Conservation (phyloP, 2,797 vertebrate genomes). For the Loris lydekkerianus region DNA sequence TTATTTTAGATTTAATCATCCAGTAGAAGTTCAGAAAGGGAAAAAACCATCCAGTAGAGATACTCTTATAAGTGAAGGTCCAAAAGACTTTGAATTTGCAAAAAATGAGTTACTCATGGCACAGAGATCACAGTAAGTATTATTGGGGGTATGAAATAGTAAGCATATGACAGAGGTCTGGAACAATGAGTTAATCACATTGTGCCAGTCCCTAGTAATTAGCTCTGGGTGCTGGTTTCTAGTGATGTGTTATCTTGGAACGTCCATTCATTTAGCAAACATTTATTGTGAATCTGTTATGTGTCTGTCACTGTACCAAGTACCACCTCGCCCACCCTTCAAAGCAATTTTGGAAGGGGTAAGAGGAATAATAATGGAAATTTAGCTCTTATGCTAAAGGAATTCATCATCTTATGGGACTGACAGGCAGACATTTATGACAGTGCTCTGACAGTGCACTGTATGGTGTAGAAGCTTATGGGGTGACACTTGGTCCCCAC, state of each 20-base stretch:
- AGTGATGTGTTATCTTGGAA: background rate
- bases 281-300: background rate
- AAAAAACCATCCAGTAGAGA: conserved; percentile 89
- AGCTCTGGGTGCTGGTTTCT: background rate
- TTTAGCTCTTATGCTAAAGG: background rate
- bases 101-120: conserved; percentile 96
- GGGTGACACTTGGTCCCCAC: background rate
- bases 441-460: too few species aligned
- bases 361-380: background rate
- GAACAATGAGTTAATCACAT: background rate
- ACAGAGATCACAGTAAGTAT: conserved; percentile 94
- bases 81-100: conserved; percentile 98
- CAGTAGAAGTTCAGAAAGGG: conserved; percentile 94
- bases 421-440: background rate
- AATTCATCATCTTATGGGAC: background rate
- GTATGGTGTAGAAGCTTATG: background rate
- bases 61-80: conserved; percentile 87
- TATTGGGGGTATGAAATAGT: background rate
- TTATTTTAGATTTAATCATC: conserved; percentile 98
- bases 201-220: background rate
- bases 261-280: background rate
- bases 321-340: background rate
- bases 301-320: background rate
- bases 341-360: background rate
- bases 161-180: background rate